phyloP scores from a whole-genome alignment of 2,113 vertebrate genomes.

The Bos taurus region ARS-UCD2.0 NC_037331.1:74099001-74099500 shows the following conservation, averaged over 20 bases:
- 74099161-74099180: not conserved
- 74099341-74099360: too few relatives aligned
- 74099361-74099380: too few relatives aligned
- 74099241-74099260: too few relatives aligned
- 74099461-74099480: too few relatives aligned
- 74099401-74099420: rapidly evolving
- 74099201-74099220: not conserved
- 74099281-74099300: rapidly evolving
- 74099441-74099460: too few relatives aligned
- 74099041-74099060: not conserved
- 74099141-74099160: not conserved
- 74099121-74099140: not conserved
- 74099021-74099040: not conserved
- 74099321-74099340: too few relatives aligned
- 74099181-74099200: not conserved
- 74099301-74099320: too few relatives aligned
- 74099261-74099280: too few relatives aligned
- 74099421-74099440: too few relatives aligned
- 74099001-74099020: not conserved
- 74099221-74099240: not conserved
- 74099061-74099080: not conserved
- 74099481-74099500: too few relatives aligned
- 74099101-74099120: not conserved
- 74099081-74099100: not conserved
- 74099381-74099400: too few relatives aligned